Conservation (phyloP, 2,888 invertebrate species). For the Drosophila greeni region DNA sequence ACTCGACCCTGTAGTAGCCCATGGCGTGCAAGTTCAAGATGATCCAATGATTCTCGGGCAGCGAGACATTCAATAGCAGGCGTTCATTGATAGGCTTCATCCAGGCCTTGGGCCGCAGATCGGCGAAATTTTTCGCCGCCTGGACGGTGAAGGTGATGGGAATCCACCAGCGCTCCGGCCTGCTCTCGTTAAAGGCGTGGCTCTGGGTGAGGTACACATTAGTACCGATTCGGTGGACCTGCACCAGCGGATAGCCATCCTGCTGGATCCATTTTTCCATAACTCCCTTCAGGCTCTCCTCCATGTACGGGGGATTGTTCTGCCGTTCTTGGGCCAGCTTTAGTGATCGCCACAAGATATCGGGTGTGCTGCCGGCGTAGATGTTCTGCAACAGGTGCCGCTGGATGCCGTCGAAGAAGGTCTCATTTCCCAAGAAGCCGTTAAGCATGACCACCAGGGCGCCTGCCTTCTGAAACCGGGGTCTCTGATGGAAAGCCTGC, state of each 20-base stretch:
- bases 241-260: conserved; percentile 30
- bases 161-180: conserved; percentile 29
- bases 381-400: conserved; percentile 23
- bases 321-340: conserved; percentile 20
- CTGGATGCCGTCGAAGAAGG: conserved; percentile 24
- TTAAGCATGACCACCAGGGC: conserved; percentile 18
- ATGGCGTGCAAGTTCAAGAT: conserved; percentile 22
- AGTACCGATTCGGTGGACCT: conserved; percentile 6
- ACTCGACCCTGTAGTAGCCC: conserved; percentile 40
- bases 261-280: conserved; percentile 37
- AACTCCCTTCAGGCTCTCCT: background rate
- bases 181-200: conserved; percentile 4
- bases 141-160: conserved; percentile 25
- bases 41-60: conserved; percentile 24
- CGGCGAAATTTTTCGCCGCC: background rate
- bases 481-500: background rate
- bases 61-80: background rate
- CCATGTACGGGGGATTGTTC: no score
- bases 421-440: conserved; percentile 23
- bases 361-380: conserved; percentile 1
- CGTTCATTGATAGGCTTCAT: background rate
- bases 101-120: conserved; percentile 14
- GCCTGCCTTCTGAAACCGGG: conserved; percentile 15
- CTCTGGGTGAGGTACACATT: conserved; percentile 1
- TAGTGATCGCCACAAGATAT: conserved; percentile 17